Base-by-base conservation (phyloP, 1,140 invertebrate species). In the Drosophila athabasca region DNA sequence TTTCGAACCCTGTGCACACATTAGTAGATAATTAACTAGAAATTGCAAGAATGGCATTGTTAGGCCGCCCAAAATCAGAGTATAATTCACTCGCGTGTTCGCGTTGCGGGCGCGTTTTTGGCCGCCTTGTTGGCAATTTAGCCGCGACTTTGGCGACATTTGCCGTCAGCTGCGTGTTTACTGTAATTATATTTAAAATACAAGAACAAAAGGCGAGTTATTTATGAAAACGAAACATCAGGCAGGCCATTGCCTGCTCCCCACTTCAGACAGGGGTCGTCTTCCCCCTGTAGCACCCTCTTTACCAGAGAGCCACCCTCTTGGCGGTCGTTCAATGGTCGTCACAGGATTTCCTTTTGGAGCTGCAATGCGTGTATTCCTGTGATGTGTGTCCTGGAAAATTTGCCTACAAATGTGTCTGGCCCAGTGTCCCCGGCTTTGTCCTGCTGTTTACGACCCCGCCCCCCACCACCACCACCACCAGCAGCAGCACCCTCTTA, bases 361-460 rank as follows among this genome's bases (percentile, higher is more conserved):
- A 44, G 41, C 43, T 76, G 64, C 61, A 54, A 52, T 85, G 82
- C 75, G 79, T 85, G 81, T 71, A 79, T 87, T 66, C 75, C 43
- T 54, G 43, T 26, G 3, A 26, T 26, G 24, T 0, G 24, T 26
- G 24, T 26, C 24, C 24, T 26, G 46, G 65, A 65, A 82, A 82
- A 88, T 88, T 88, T 88, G 83, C 83, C 83, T 79, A 83, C 71
- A 73, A 88, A 88, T 88, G 83, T 88, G 83, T 88, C 83, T 88
- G 83, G 71, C 31, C 29, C 50, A 51, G 8, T 39, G 35, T 39
- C 35, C 65, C 68, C 66, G 51, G 64, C 55, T 39, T 39, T 39
- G 35, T 39, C 64, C 73, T 77, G 64, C 62, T 71, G 78, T 87
- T 82, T 85, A 82, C 78, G 81, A 62, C 68, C 50, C 24, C 19